These are phyloP conservation scores for Caenorhabditis becei DNA, from an alignment of 2,888 invertebrate genomes.

Conservation along the genomic window DNA sequence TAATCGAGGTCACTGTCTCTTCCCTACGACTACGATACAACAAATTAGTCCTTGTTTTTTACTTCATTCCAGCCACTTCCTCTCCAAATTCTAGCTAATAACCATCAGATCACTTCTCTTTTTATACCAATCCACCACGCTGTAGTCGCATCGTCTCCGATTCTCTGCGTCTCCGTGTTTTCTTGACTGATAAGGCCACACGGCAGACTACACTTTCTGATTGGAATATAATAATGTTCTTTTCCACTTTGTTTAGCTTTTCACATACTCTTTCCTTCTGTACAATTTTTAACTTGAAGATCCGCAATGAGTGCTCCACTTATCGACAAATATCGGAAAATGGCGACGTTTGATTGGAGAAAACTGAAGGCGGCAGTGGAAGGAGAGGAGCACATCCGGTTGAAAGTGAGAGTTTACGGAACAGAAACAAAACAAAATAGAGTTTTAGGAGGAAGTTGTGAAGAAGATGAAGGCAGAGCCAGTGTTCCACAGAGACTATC, in stretches of 20 bases:
- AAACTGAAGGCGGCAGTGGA: constrained; percentile 89
- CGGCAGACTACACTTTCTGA: constrained; percentile 27
- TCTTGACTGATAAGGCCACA: constrained; percentile 35
- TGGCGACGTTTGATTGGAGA: constrained; percentile 91
- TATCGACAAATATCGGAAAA: constrained; percentile 59
- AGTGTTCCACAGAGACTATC: constrained; percentile 54
- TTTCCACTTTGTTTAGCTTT: constrained; percentile 1
- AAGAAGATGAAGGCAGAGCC: constrained; percentile 54
- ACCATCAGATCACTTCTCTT: constrained; percentile 18
- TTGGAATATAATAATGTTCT: constrained; percentile 8
- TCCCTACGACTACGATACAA: too few relatives aligned
- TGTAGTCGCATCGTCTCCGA: constrained; percentile 41
- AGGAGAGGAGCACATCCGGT: constrained; percentile 87
- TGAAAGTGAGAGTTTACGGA: constrained; percentile 86
- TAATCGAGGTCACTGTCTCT: too few relatives aligned
- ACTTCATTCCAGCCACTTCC: constrained; percentile 11
- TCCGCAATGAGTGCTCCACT: constrained; percentile 52
- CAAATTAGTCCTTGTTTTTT: too few relatives aligned
- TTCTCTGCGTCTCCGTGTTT: constrained; percentile 28
- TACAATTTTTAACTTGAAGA: neutral
- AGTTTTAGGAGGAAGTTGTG: constrained; percentile 37
- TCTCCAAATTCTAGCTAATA: constrained; percentile 24
- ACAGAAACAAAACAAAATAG: too few relatives aligned
- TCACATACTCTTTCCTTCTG: neutral
- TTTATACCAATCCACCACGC: constrained; percentile 46